Base-by-base conservation (phyloP, 2,888 invertebrate species). In the Agrotis ipsilon region DNA sequence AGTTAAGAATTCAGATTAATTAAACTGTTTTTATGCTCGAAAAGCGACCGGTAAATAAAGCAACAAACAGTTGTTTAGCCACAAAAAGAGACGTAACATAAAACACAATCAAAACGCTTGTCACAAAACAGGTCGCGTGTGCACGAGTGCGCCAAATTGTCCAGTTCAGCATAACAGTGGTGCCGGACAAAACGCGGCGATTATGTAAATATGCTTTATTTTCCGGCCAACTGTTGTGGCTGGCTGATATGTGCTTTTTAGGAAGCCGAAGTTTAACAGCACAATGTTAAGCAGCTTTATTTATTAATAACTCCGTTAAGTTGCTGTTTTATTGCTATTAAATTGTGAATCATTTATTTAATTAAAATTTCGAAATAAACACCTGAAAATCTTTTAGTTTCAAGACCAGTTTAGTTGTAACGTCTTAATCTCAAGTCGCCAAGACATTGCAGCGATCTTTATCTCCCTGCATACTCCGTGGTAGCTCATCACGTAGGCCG, bases 401-500 rank as follows among this genome's bases (percentile, higher is more conserved):
- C 39, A 39, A 39, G 11, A 4, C 1, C 39, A 2, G 9, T 27
- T 32, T 32, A n/a, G n/a, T 55, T 32, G 13, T 0, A 3, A 6
- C 13, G 18, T 32, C 9, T 65, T 49, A 74, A 18, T 75, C n/a
- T 67, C 11, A 55, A 51, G 18, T 43, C 1, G 19, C 2, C n/a
- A 14, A 19, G 21, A 27, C 49, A 21, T 4, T 14, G 3, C 14
- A 5, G 51, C 55, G 9, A 55, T 80, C 66, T 32, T 49, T 11
- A 13, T 21, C 51, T 11, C 1, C 1, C 2, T 68, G 2, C 32
- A 32, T 59, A 72, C 67, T 5, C 14, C 16, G 0, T 11, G 46
- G 72, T 19, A 58, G 43, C 19, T 61, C 67, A 72, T 80, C 78
- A 79, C 79, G 79, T 81, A 66, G 72, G 73, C 72, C 57, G 65